Evolutionary conservation across 2,888 invertebrate species (phyloP).

Genomic region (Eupithecia pulchellata): DNA sequence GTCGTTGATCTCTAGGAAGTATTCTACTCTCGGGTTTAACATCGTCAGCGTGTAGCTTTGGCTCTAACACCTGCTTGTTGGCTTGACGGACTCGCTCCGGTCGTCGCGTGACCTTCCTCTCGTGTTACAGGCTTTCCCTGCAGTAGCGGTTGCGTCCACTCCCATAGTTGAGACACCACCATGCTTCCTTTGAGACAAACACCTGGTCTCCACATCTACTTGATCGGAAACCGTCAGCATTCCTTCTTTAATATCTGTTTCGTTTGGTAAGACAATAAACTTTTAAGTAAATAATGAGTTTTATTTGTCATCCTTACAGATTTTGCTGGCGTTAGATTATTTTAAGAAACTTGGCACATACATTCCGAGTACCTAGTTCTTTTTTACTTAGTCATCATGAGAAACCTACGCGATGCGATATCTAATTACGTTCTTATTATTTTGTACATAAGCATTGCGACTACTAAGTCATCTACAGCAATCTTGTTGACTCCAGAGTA

Average conservation of each 20-base stretch:
- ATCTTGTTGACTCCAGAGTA: not conserved
- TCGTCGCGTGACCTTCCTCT: conserved; percentile 77
- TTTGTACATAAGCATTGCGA: not conserved
- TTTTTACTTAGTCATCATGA: not conserved
- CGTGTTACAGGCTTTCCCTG: conserved; percentile 83
- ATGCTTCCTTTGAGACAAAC: conserved; percentile 16
- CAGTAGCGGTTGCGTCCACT: conserved; percentile 57
- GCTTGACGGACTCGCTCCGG: conserved; percentile 70
- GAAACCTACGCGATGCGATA: not conserved
- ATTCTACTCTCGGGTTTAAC: conserved; percentile 85
- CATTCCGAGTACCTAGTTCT: not conserved
- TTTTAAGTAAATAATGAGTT: conserved; percentile 65
- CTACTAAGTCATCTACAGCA: not conserved
- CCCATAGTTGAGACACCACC: not conserved
- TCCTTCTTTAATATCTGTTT: conserved; percentile 72
- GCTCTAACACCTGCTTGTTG: conserved; percentile 80
- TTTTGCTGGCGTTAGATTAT: conserved; percentile 61
- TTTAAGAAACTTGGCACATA: not conserved
- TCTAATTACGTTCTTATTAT: not conserved
- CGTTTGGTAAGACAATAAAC: conserved; percentile 79
- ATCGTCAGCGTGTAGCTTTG: conserved; percentile 80
- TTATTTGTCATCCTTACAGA: conserved; percentile 49
- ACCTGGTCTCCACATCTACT: conserved; percentile 45
- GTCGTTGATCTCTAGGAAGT: conserved; percentile 90
- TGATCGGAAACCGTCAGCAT: conserved; percentile 77